Evolutionary conservation across 1,140 invertebrate genomes (phyloP).

Genomic region (Pogonus chalceus): DNA sequence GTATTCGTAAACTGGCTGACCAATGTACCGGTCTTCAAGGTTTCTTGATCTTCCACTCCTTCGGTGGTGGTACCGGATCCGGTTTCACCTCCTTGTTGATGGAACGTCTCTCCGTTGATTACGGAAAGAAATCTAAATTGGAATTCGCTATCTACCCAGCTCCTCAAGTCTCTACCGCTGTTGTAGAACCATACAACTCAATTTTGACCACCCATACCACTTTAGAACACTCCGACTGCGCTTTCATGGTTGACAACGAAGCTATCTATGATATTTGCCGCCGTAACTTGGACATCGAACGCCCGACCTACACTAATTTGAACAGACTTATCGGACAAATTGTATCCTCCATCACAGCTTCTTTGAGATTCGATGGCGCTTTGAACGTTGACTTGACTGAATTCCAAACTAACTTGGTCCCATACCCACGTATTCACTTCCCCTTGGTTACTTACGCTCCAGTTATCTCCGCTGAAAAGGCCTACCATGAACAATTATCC

Average conservation of each 20-base stretch:
- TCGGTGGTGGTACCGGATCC: conserved; percentile 81
- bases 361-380: conserved; percentile 80
- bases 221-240: conserved; percentile 75
- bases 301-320: conserved; percentile 70
- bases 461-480: conserved; percentile 75
- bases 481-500: conserved; percentile 72
- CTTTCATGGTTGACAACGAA: conserved; percentile 83
- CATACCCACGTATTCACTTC: conserved; percentile 76
- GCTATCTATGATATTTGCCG: conserved; percentile 88
- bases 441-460: conserved; percentile 77
- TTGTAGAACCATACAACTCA: conserved; percentile 85
- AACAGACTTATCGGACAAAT: conserved; percentile 78
- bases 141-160: conserved; percentile 87
- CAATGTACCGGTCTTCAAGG: conserved; percentile 80
- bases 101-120: conserved; percentile 81
- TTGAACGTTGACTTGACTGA: conserved; percentile 83
- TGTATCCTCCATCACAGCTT: conserved; percentile 78
- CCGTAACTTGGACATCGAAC: conserved; percentile 76
- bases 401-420: conserved; percentile 83
- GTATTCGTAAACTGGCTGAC: conserved; percentile 70
- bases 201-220: conserved; percentile 71
- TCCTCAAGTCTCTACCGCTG: conserved; percentile 79
- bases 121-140: conserved; percentile 81
- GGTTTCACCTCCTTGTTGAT: conserved; percentile 81
- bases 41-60: conserved; percentile 83